Evolutionary conservation across 1,140 invertebrate species (phyloP).

Genomic region (Nomia melanderi): DNA sequence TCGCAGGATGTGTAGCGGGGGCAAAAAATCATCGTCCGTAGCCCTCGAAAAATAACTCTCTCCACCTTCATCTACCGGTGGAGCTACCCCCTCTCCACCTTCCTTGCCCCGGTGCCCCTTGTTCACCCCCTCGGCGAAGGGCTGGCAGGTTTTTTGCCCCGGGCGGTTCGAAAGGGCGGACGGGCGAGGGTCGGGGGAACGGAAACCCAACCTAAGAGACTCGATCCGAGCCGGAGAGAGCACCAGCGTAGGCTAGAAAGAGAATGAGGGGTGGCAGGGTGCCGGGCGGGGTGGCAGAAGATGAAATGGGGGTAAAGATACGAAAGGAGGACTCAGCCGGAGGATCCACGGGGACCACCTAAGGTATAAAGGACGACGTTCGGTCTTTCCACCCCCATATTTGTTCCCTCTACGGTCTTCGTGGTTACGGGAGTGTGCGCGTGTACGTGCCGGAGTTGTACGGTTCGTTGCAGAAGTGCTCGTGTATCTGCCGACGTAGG

Average conservation of each 20-base stretch:
- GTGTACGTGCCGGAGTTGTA: neutral
- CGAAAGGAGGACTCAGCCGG: slow-evolving; percentile 74
- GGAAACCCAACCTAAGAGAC: slow-evolving; percentile 78
- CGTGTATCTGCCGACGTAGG: too few relatives aligned
- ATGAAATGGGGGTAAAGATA: slow-evolving; percentile 71
- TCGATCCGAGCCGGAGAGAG: slow-evolving; percentile 68
- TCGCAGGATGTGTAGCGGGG: slow-evolving; percentile 32
- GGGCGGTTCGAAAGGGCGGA: slow-evolving; percentile 67
- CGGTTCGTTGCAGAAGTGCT: neutral
- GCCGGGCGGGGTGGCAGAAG: slow-evolving; percentile 52
- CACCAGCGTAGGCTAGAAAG: slow-evolving; percentile 71
- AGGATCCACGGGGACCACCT: slow-evolving; percentile 76
- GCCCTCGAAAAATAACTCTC: slow-evolving; percentile 74
- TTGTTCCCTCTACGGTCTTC: slow-evolving; percentile 57
- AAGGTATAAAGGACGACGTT: slow-evolving; percentile 77
- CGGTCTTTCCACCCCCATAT: slow-evolving; percentile 67
- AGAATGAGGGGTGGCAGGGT: slow-evolving; percentile 72
- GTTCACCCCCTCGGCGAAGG: slow-evolving; percentile 53
- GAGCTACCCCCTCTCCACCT: slow-evolving; percentile 55
- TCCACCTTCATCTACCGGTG: slow-evolving; percentile 66
- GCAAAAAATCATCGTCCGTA: slow-evolving; percentile 58
- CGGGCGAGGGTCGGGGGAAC: slow-evolving; percentile 18
- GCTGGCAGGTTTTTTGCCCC: slow-evolving; percentile 76
- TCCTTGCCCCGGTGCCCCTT: slow-evolving; percentile 36
- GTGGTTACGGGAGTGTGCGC: neutral